Conservation (phyloP, 2,113 vertebrate genomes). For the Candoia aspera region DNA sequence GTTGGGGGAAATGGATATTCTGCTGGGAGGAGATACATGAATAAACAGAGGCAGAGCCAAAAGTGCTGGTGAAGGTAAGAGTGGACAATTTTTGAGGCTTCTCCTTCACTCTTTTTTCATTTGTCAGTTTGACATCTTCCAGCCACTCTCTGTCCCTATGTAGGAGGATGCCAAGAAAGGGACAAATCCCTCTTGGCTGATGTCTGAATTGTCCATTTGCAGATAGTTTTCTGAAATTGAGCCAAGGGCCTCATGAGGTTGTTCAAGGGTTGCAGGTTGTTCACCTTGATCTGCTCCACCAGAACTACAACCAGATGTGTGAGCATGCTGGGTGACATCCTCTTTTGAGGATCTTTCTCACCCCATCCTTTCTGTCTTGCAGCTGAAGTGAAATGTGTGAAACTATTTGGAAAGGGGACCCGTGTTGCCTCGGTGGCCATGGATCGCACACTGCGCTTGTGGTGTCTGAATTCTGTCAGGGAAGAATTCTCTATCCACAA, state of each 20-base stretch:
- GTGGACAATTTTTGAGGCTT: background rate
- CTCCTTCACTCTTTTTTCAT: background rate
- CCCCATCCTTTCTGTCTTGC: background rate
- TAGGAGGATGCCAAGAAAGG: background rate
- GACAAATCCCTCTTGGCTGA: background rate
- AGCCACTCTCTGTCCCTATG: background rate
- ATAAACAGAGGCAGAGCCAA: background rate
- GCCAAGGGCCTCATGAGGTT: background rate
- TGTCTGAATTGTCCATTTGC: background rate
- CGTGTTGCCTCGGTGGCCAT: slow-evolving; percentile 74
- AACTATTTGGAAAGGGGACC: slow-evolving; percentile 59
- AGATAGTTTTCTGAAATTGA: background rate
- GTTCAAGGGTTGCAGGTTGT: background rate
- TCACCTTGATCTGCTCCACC: background rate
- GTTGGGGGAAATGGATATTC: background rate
- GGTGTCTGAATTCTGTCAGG: slow-evolving; percentile 74
- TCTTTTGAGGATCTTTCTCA: background rate
- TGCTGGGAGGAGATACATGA: background rate
- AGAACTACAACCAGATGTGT: background rate
- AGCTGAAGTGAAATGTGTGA: slow-evolving; percentile 74
- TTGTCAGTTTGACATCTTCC: background rate
- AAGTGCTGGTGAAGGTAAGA: background rate
- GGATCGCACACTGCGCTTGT: slow-evolving; percentile 74
- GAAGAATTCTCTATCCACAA: slow-evolving; percentile 69
- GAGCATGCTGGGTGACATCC: background rate